Evolutionary conservation across 2,888 invertebrate genomes (phyloP), one percentile per base, ranked within the genome.

Genomic region (Eupeodes luniger): DNA sequence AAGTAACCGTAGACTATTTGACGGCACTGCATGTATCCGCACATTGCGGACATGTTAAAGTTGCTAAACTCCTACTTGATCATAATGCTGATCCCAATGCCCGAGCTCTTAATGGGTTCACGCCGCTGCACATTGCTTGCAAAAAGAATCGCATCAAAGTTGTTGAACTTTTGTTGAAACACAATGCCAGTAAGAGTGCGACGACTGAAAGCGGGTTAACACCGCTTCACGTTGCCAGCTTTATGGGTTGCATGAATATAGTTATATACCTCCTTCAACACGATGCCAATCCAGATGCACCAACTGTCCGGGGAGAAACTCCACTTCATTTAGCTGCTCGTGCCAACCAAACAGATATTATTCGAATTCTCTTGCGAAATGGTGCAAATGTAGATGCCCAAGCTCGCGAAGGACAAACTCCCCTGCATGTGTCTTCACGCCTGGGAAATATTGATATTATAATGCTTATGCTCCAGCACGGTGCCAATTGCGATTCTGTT

Each of bases 241-340:
- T 99, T 95, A 99, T 99, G 99, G 99, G 99, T 84, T 99, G 99
- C 94, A 98, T 99, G 98, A 99, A 99, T 94, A 99, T 99, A 92
- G 99, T 99, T 89, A 97, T 99, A 91, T 98, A 97, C 94, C 95
- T 99, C 92, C 95, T 99, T 88, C 98, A 98, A 94, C 97, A 98
- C 91, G 98, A 98, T 89, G 99, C 99, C 27, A 97, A 96, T 92
- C 97, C 98, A 1, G 99, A 99, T 94, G 97, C 98, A 78, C 97
- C 98, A 85, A 99, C 99, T 0, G 98, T 99, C 34, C 95, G 99
- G 27, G 99, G 99, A 0, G 99, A 99, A 94, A 99, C 99, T 0
- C 98, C 99, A 1, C 95, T 99, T 62, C 99, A 99, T 93, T 95
- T 99, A 86, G 99, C 99, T 0, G 98, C 99, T 51, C 94, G 99